Conservation (phyloP, 2,888 invertebrate species). For the Tipula lateralis region DNA sequence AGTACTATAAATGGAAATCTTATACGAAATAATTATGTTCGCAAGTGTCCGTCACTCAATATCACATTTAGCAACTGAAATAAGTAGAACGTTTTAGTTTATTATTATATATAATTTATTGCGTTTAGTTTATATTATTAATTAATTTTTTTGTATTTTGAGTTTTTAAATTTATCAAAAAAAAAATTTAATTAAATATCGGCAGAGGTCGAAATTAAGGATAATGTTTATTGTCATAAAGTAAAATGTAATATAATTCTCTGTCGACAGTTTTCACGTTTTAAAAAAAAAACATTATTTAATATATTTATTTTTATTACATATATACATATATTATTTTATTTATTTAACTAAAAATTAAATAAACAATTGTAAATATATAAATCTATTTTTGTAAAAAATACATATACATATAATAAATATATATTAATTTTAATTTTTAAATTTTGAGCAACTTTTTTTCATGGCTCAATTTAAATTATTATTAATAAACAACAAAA, state of each 20-base stretch:
- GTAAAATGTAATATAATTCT: background rate
- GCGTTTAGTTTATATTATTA: background rate
- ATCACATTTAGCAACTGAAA: constrained; percentile 60
- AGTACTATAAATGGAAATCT: constrained; percentile 54
- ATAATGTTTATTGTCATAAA: background rate
- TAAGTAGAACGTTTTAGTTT: constrained; percentile 12
- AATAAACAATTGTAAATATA: background rate
- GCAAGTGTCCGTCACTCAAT: constrained; percentile 73
- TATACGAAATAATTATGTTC: constrained; percentile 55
- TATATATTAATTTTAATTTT: background rate
- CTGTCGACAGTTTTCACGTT: constrained; percentile 26
- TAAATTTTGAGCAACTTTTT: background rate
- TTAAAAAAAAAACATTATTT: background rate
- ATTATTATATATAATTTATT: constrained; percentile 4
- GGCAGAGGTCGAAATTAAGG: constrained; percentile 20
- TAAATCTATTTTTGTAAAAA: background rate
- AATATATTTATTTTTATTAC: background rate
- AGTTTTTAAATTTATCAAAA: background rate
- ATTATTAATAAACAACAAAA: background rate
- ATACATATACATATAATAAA: background rate
- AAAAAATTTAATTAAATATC: background rate
- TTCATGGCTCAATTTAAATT: background rate
- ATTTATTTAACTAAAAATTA: background rate
- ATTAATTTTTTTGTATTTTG: background rate
- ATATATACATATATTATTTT: background rate